These are phyloP conservation scores for Nomada flava DNA, from an alignment of 2,888 invertebrate genomes.

Conservation along the genomic window DNA sequence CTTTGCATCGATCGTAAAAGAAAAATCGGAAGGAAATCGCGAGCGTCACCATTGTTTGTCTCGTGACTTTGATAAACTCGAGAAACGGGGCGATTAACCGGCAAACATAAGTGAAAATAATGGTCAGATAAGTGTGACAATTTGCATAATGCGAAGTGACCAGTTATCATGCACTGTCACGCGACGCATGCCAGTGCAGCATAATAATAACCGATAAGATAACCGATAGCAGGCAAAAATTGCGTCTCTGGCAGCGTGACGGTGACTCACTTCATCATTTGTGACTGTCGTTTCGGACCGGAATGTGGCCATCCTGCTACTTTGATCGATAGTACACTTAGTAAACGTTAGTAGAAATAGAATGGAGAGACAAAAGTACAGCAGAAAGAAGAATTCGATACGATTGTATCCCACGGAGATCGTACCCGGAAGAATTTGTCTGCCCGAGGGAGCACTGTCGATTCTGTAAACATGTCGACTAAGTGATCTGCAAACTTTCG, in stretches of 20 bases:
- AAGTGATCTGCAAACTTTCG: conserved; percentile 48
- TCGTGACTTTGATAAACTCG: conserved; percentile 6
- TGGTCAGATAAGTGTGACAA: conserved; percentile 28
- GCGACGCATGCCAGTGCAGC: conserved; percentile 27
- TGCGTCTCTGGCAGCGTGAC: conserved; percentile 29
- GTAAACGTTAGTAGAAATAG: neutral
- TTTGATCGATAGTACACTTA: no score
- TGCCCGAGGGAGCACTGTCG: conserved; percentile 12
- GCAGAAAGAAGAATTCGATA: neutral
- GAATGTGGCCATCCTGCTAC: no score
- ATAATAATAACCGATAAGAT: conserved; percentile 45
- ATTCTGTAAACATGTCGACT: conserved; percentile 24
- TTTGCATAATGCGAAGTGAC: conserved; percentile 48
- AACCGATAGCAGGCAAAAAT: conserved; percentile 22
- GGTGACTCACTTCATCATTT: conserved; percentile 22
- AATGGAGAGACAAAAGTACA: neutral
- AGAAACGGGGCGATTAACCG: conserved; percentile 7
- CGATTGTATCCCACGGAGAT: conserved; percentile 1
- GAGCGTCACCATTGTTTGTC: conserved; percentile 15
- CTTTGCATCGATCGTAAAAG: neutral
- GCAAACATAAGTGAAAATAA: conserved; percentile 32
- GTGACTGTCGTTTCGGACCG: no score
- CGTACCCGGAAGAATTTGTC: neutral
- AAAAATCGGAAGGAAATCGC: neutral
- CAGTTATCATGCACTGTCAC: conserved; percentile 36